Base-by-base conservation (phyloP, 1,140 invertebrate genomes). In the Hestina assimilis region DNA sequence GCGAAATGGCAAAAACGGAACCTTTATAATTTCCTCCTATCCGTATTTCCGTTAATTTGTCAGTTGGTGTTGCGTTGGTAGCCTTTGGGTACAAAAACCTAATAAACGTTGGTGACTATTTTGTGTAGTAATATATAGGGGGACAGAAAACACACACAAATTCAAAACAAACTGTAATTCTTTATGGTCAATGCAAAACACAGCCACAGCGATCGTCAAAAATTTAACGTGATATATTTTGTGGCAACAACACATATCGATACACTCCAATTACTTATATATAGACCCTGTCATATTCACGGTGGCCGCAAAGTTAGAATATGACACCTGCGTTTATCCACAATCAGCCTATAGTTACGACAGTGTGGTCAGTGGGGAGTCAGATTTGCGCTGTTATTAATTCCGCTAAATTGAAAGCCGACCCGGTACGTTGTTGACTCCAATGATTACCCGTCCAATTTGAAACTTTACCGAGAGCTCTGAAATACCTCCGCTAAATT, bases 331-430 rank as follows among this genome's bases (percentile, higher is more conserved):
- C 51, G 54, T 64, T 56, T 48, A 43, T 28, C 41, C 51, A 29
- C 54, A 48, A 47, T 45, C 53, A 59, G 45, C 48, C 54, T 57
- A 40, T 61, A 42, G 43, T 48, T 28, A 33, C 45, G 48, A 50
- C 23, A 28, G 45, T 62, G 62, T 52, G 52, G 58, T 61, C 58
- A 58, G 38, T 38, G 26, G 24, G 51, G 65, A 60, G 46, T 66
- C 57, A 50, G 47, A 66, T 65, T 65, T 60, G 51, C 59, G 61
- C 58, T 58, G 66, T 66, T 69, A 72, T 72, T 72, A 69, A 72
- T 72, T 72, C 69, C 53, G 53, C 56, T 63, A 65, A 72, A 72
- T 64, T 69, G 69, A 72, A 72, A 72, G 63, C 59, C 63, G 63
- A 72, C 58, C 63, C 55, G 66, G 19, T 47, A 51, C 48, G 43